phyloP scores from a whole-genome alignment of 1,140 invertebrate genomes.

The Drosophila melanica region DNA sequence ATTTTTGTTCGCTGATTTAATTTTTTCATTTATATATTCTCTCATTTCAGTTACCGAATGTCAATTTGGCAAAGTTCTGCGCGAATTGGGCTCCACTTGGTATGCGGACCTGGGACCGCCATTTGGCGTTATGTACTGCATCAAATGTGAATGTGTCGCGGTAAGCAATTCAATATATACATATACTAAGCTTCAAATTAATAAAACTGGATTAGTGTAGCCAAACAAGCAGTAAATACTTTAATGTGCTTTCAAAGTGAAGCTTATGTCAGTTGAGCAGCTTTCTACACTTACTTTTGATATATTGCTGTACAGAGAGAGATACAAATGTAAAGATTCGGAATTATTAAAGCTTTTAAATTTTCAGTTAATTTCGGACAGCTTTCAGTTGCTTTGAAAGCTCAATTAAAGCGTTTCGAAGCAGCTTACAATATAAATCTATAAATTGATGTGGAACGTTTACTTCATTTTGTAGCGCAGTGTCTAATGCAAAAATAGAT shows the following conservation, averaged over 20 bases:
- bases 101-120: constrained; percentile 94
- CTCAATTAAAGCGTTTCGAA: no score
- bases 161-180: constrained; percentile 86
- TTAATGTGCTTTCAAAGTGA: background rate
- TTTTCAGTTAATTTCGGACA: no score
- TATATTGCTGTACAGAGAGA: no score
- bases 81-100: constrained; percentile 94
- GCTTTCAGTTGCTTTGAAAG: no score
- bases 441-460: no score
- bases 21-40: constrained; percentile 6
- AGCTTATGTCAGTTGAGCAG: background rate
- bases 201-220: no score
- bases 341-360: no score
- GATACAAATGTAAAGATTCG: no score
- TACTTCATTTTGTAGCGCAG: no score
- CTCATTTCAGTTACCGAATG: constrained; percentile 90
- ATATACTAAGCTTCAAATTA: background rate
- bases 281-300: background rate
- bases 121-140: constrained; percentile 96
- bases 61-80: constrained; percentile 92
- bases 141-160: constrained; percentile 95
- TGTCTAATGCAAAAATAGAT: background rate
- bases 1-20: background rate
- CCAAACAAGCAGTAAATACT: background rate
- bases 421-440: no score